phyloP scores from a whole-genome alignment of 2,888 invertebrate species.

The Caenorhabditis doughertyi region DNA sequence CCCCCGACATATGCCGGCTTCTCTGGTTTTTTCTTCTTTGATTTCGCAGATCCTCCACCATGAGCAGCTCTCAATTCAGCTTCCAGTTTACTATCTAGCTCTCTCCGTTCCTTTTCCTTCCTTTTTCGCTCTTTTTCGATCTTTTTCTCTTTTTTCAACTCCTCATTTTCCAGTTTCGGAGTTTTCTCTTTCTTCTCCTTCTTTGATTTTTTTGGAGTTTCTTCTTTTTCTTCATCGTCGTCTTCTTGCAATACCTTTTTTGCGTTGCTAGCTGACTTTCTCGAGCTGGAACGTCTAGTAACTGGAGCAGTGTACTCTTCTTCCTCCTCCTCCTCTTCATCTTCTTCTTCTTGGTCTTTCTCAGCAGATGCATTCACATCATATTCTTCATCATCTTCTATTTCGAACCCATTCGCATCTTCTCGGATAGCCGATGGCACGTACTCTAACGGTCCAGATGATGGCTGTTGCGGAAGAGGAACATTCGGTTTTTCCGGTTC shows the following conservation, averaged over 20 bases:
- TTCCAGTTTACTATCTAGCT: slow-evolving; percentile 42
- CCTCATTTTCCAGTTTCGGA: slow-evolving; percentile 3
- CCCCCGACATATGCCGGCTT: slow-evolving; percentile 69
- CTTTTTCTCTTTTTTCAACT: slow-evolving; percentile 9
- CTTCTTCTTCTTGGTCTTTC: slow-evolving; percentile 22
- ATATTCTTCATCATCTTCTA: slow-evolving; percentile 28
- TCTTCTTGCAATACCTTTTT: not conserved
- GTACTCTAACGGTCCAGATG: slow-evolving; percentile 40
- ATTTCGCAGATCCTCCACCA: slow-evolving; percentile 44
- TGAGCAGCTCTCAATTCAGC: slow-evolving; percentile 57
- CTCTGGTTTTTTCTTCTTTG: slow-evolving; percentile 68
- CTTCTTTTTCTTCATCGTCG: not conserved
- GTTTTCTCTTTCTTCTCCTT: slow-evolving; percentile 24
- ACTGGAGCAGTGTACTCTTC: slow-evolving; percentile 41
- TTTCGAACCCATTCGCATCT: slow-evolving; percentile 16
- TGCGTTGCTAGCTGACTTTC: not conserved
- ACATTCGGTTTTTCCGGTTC: slow-evolving; percentile 26
- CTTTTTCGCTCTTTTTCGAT: slow-evolving; percentile 1
- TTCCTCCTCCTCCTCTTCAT: slow-evolving; percentile 3
- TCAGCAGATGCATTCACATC: too few species aligned
- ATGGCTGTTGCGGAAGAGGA: slow-evolving; percentile 23
- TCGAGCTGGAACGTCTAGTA: slow-evolving; percentile 41
- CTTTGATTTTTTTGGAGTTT: slow-evolving; percentile 20
- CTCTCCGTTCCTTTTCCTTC: slow-evolving; percentile 26
- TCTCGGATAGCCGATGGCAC: slow-evolving; percentile 12